Percentiles rank a stretch among this genome's conserved stretches.
phyloP scores from a whole-genome alignment of 2,113 vertebrate species.

The Neotoma lepida region DNA sequence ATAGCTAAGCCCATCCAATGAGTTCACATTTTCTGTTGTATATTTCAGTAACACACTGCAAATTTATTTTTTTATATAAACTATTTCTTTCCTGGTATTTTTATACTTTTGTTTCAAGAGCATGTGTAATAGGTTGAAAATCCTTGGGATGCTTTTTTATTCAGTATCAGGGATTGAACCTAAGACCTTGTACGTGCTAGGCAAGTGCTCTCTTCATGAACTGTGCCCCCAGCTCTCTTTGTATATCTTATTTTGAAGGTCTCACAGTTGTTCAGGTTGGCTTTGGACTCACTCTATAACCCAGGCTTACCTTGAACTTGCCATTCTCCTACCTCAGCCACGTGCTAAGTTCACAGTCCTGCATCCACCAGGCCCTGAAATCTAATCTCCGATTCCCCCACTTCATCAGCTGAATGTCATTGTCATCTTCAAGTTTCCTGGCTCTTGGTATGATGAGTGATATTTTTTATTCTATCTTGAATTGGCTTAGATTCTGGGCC shows the following conservation, averaged over 20 bases:
- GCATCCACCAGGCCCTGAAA: not conserved
- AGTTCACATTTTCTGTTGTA: not conserved
- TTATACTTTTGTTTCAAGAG: not conserved
- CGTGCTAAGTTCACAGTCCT: not conserved
- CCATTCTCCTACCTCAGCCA: not conserved
- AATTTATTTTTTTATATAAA: not conserved
- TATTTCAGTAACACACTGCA: not conserved
- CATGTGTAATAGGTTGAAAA: not conserved
- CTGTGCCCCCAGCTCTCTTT: not conserved
- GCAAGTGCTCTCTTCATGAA: not conserved
- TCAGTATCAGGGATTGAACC: not conserved
- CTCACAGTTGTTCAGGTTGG: not conserved
- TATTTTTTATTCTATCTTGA: not conserved
- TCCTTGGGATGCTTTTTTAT: not conserved
- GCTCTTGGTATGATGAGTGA: not conserved
- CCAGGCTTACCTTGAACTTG: not conserved
- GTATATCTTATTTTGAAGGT: not conserved
- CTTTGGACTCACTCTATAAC: not conserved
- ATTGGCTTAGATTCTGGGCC: not conserved
- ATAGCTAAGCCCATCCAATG: not conserved
- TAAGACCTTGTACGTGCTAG: not conserved
- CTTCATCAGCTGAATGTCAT: not conserved
- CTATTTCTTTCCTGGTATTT: not conserved
- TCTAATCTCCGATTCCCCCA: not conserved
- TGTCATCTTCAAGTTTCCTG: not conserved